These are phyloP conservation scores for Acanthopagrus latus DNA, from an alignment of 2,797 vertebrate species.

Conservation along the genomic window DNA sequence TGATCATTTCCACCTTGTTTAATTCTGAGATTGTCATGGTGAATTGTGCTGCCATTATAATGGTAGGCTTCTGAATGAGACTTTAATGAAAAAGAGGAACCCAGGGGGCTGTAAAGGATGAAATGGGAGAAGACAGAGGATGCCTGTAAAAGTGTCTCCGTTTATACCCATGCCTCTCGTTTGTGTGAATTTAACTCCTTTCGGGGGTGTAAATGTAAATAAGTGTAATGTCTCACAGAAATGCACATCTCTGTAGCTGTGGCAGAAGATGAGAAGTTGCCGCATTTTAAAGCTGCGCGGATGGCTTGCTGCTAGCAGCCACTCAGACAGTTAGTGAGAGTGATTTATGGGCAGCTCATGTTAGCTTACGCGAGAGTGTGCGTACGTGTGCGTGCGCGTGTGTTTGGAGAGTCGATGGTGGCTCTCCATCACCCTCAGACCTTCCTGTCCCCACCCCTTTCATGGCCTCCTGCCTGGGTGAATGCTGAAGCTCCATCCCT, in stretches of 20 bases:
- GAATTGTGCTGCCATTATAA: conserved; percentile 57
- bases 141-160: conserved; percentile 63
- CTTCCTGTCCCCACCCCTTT: conserved; percentile 67
- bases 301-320: conserved; percentile 34
- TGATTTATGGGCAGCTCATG: conserved; percentile 70
- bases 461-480: conserved; percentile 72
- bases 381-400: conserved; percentile 35
- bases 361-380: conserved; percentile 50
- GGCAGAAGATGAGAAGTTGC: conserved; percentile 35
- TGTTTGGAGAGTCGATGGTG: conserved; percentile 43
- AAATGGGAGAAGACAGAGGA: conserved; percentile 64
- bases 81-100: conserved; percentile 69
- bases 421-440: conserved; percentile 50
- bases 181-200: conserved; percentile 50
- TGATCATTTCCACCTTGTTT: conserved; percentile 53
- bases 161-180: conserved; percentile 46
- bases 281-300: conserved; percentile 30
- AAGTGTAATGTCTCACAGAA: conserved; percentile 7
- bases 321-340: conserved; percentile 45
- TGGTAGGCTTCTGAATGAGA: conserved; percentile 59
- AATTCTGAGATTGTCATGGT: conserved; percentile 51
- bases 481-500: conserved; percentile 75
- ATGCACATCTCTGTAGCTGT: neutral
- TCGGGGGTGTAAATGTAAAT: conserved; percentile 50
- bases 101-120: conserved; percentile 58